phyloP scores from a whole-genome alignment of 2,797 vertebrate genomes.

The Lophotriccus pileatus region DNA sequence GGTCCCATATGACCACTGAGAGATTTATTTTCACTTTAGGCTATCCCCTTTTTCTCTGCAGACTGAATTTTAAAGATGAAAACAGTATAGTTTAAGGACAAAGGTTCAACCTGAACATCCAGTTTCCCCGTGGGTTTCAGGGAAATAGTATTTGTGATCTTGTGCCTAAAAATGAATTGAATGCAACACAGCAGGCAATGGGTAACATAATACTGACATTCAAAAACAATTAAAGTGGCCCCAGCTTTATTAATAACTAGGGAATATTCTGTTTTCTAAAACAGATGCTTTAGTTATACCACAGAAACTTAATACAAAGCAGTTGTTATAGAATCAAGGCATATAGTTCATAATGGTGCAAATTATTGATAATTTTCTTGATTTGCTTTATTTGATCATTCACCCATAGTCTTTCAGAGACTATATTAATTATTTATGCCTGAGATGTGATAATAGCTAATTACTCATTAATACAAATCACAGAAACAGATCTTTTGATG shows the following conservation, averaged over 20 bases:
- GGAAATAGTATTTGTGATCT: constrained; percentile 43
- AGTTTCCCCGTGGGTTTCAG: constrained; percentile 41
- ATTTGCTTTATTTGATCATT: constrained; percentile 2
- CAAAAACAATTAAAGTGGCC: constrained; percentile 55
- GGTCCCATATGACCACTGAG: background rate
- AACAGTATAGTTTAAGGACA: constrained; percentile 28
- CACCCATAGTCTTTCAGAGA: background rate
- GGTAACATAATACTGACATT: constrained; percentile 38
- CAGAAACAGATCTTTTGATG: background rate
- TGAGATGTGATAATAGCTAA: background rate
- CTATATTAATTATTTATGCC: constrained; percentile 11
- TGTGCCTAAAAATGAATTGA: constrained; percentile 49
- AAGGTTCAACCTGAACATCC: constrained; percentile 40
- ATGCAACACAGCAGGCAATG: constrained; percentile 47
- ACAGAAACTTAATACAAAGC: constrained; percentile 26
- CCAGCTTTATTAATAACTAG: constrained; percentile 52
- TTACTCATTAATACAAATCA: background rate
- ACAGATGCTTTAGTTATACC: constrained; percentile 44
- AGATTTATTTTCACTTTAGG: constrained; percentile 31
- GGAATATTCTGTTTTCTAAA: constrained; percentile 56
- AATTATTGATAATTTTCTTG: background rate
- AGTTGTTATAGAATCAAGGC: background rate
- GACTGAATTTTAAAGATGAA: constrained; percentile 38
- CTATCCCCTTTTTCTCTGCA: background rate
- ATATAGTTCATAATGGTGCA: background rate